phyloP scores from a whole-genome alignment of 2,888 invertebrate species.

The Agrotis segetum region DNA sequence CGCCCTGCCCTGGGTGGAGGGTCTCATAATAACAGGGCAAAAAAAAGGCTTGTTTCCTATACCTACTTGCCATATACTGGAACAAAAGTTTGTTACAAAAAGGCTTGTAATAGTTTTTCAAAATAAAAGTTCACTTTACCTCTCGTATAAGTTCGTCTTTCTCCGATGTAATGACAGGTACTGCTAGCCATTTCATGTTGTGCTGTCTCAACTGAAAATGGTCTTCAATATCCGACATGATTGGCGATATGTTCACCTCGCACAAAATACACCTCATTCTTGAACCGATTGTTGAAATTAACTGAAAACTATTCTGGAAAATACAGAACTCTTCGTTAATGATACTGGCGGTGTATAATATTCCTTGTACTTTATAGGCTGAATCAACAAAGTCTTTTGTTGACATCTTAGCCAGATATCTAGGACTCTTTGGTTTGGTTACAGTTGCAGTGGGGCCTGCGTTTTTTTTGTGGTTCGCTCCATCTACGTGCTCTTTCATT shows the following conservation, averaged over 20 bases:
- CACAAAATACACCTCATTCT: conserved; percentile 59
- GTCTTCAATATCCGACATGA: fast-evolving
- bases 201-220: conserved; percentile 19
- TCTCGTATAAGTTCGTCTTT: conserved; percentile 57
- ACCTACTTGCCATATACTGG: too few relatives aligned
- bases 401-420: background rate
- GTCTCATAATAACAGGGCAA: too few relatives aligned
- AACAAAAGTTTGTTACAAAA: too few relatives aligned
- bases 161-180: conserved; percentile 42
- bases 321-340: conserved; percentile 70
- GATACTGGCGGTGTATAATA: conserved; percentile 40
- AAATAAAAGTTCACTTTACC: conserved; percentile 33
- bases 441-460: background rate
- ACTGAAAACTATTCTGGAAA: conserved; percentile 46
- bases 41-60: too few relatives aligned
- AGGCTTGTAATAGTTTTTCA: background rate
- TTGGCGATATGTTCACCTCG: conserved; percentile 11
- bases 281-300: conserved; percentile 50
- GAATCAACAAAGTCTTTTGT: conserved; percentile 30
- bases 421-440: background rate
- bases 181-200: fast-evolving
- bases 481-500: conserved; percentile 57
- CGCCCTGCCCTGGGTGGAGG: too few relatives aligned
- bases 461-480: conserved; percentile 66
- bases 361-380: fast-evolving